phyloP scores from a whole-genome alignment of 2,888 invertebrate species.

The Lasioglossum malachurum region DNA sequence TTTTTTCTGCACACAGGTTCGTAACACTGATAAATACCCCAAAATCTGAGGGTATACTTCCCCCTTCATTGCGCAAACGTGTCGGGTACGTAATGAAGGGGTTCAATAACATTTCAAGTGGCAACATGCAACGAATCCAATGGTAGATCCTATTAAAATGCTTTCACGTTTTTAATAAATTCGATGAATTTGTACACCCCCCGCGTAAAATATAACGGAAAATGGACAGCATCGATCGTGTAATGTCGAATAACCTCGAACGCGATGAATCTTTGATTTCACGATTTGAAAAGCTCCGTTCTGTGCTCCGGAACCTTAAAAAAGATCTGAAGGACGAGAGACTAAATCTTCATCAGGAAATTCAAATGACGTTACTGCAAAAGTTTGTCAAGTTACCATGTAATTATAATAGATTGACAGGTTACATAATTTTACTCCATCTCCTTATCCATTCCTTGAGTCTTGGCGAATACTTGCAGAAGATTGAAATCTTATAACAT shows the following conservation, averaged over 20 bases:
- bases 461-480: background rate
- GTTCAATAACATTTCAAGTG: constrained; percentile 65
- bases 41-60: too few relatives aligned
- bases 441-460: background rate
- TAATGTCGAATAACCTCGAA: constrained; percentile 45
- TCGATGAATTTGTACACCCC: constrained; percentile 10
- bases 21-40: too few relatives aligned
- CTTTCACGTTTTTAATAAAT: constrained; percentile 44
- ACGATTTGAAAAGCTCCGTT: constrained; percentile 50
- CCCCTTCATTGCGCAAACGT: constrained; percentile 62
- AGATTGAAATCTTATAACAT: background rate
- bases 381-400: constrained; percentile 40
- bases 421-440: constrained; percentile 27
- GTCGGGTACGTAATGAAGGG: constrained; percentile 66
- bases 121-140: constrained; percentile 39
- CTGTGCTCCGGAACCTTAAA: constrained; percentile 59
- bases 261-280: constrained; percentile 29
- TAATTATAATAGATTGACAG: constrained; percentile 39
- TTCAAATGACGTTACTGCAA: constrained; percentile 55
- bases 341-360: constrained; percentile 64
- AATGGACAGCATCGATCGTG: constrained; percentile 37
- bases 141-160: constrained; percentile 32
- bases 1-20: too few relatives aligned
- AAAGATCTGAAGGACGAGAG: constrained; percentile 63
- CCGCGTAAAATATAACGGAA: constrained; percentile 14